phyloP scores from a whole-genome alignment of 2,888 invertebrate genomes.

The Falcaria lacertinaria region DNA sequence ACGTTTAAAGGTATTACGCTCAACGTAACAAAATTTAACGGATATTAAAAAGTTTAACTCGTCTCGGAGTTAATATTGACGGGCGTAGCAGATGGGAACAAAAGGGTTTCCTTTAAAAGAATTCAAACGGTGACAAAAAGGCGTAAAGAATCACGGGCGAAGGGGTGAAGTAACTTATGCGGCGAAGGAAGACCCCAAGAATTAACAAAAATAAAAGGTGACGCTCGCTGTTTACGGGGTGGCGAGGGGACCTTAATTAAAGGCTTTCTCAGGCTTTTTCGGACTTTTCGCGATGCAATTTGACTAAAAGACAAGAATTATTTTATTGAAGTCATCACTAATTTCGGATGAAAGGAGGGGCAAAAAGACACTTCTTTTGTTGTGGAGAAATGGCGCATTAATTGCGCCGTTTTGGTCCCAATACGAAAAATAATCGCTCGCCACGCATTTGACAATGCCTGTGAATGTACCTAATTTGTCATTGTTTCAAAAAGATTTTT shows the following conservation, averaged over 20 bases:
- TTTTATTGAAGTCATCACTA: conserved; percentile 81
- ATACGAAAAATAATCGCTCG: conserved; percentile 48
- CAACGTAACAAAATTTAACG: conserved; percentile 76
- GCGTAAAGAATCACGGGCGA: conserved; percentile 74
- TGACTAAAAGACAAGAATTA: conserved; percentile 80
- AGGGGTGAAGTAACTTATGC: conserved; percentile 77
- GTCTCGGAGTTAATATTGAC: conserved; percentile 78
- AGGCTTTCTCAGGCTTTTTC: conserved; percentile 77
- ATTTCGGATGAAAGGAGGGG: conserved; percentile 65
- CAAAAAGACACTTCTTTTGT: conserved; percentile 55
- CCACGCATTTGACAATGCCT: conserved; percentile 41
- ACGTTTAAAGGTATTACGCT: conserved; percentile 62
- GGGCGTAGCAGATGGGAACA: conserved; percentile 77
- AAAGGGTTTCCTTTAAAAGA: conserved; percentile 73
- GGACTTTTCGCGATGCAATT: conserved; percentile 79
- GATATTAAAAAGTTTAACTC: conserved; percentile 80
- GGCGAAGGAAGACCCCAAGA: conserved; percentile 73
- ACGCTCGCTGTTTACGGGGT: conserved; percentile 74
- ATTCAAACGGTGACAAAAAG: conserved; percentile 79
- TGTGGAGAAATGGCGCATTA: conserved; percentile 70
- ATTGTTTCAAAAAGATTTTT: conserved; percentile 2
- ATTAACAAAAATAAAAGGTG: conserved; percentile 80
- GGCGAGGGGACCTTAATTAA: conserved; percentile 74
- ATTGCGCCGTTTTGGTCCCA: conserved; percentile 65
- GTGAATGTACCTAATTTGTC: conserved; percentile 22